These are phyloP conservation scores for Eupelmus urozonus DNA, from an alignment of 2,888 invertebrate species.

Conservation along the genomic window DNA sequence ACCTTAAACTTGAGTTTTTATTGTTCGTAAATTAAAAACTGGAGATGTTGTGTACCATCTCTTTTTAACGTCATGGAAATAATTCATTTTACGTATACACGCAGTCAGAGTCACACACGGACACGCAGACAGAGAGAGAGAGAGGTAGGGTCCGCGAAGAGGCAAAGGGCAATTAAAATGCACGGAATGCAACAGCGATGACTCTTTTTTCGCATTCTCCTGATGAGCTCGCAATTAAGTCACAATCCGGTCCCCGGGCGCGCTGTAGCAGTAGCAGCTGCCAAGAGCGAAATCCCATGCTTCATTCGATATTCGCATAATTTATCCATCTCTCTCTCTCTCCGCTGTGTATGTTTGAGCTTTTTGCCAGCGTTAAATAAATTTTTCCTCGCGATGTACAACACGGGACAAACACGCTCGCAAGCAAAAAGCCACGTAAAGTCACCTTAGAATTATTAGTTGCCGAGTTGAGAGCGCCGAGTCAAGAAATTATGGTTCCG, in stretches of 20 bases:
- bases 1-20: not conserved
- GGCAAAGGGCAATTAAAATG: constrained; percentile 55
- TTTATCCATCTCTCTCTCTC: constrained; percentile 39
- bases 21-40: constrained; percentile 29
- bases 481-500: constrained; percentile 19
- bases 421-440: not conserved
- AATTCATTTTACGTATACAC: constrained; percentile 43
- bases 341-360: no score
- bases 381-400: constrained; percentile 38
- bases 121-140: no score
- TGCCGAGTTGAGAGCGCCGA: not conserved
- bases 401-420: not conserved
- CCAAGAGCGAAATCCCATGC: constrained; percentile 41
- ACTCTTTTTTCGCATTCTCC: constrained; percentile 54
- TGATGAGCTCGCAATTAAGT: constrained; percentile 52
- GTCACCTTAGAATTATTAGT: not conserved
- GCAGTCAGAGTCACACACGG: not conserved
- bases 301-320: constrained; percentile 54
- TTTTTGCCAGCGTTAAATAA: constrained; percentile 44
- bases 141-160: not conserved
- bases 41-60: not conserved
- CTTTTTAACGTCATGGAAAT: constrained; percentile 44
- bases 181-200: constrained; percentile 56
- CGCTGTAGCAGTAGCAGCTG: constrained; percentile 25
- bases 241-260: constrained; percentile 52